These are phyloP conservation scores for Bos indicus DNA, from an alignment of 2,113 vertebrate genomes.

Conservation along the genomic window DNA sequence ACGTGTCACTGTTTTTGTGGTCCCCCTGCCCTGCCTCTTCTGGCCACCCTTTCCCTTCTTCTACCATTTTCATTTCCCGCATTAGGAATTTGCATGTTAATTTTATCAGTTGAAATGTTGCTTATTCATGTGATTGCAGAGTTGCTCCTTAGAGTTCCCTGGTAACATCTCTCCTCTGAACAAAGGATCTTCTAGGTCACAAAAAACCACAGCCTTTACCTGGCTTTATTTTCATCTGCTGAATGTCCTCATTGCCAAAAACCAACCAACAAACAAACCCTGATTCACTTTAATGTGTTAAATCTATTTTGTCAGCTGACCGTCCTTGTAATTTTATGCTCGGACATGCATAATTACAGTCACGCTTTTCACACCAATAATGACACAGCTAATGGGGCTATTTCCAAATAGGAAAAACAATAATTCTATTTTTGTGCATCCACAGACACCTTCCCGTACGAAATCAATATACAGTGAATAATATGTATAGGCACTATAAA, in stretches of 20 bases:
- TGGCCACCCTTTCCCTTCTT: not conserved
- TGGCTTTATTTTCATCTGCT: not conserved
- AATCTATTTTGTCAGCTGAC: not conserved
- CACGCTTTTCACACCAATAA: not conserved
- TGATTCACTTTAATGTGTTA: not conserved
- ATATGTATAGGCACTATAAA: not conserved
- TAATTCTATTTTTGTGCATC: not conserved
- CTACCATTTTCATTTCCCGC: not conserved
- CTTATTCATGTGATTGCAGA: not conserved
- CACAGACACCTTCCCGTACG: not conserved
- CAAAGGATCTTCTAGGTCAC: not conserved
- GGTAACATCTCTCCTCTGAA: not conserved
- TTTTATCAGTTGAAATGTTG: not conserved
- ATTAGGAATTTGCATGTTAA: not conserved
- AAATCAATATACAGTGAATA: not conserved
- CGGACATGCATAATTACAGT: not conserved
- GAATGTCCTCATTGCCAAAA: not conserved
- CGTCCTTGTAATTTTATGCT: not conserved
- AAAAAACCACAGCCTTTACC: not conserved
- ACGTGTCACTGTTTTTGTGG: not conserved
- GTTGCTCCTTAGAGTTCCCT: not conserved
- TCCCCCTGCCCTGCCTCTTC: not conserved
- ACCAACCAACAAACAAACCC: not conserved
- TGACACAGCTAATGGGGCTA: not conserved
- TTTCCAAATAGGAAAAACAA: not conserved